Base-by-base conservation (phyloP, 2,888 invertebrate species). In the Tetrapedia diversipes region DNA sequence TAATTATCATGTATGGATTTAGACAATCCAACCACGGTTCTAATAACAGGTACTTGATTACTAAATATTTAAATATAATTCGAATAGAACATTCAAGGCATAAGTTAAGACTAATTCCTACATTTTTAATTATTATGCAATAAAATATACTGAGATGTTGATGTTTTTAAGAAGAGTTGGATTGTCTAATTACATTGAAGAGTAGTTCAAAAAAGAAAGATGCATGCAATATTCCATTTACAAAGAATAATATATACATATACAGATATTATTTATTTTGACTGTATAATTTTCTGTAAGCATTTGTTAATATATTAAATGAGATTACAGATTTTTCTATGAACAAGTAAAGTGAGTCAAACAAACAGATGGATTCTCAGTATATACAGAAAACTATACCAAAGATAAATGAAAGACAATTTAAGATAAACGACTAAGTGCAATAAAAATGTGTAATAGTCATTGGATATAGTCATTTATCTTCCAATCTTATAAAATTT, bases 161-260 rank as follows among this genome's bases (percentile, higher is more conserved):
- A 54, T 57, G 41, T 39, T 61, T 68, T 67, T 73, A 77, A 51
- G 51, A 29, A 27, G 29, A 72, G 76, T 80, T 79, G 80, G 80
- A 72, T 78, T 76, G 71, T 75, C 71, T 71, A 68, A 74, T 64
- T 47, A n/a, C 53, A 43, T 56, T 64, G 66, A 74, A 69, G 39
- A 57, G 65, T 77, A 84, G 65, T 79, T n/a, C 16, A 64, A 57
- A 64, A 61, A 71, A 10, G 29, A 74, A 66, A 53, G 32, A 68
- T 70, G 80, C 78, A 84, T 82, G 82, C 73, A 60, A 84, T 80
- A 77, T 66, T 68, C 71, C 71, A 76, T 71, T 80, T 82, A 64
- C 57, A 74, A 72, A 79, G 70, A 83, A 72, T 79, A 77, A 77
- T 79, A 79, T 79, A 84, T 75, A 79, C 32, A 73, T 64, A 69